Evolutionary conservation across 2,888 invertebrate species (phyloP), one percentile per base, ranked within the genome.

Genomic region (Apodemia hepburni): DNA sequence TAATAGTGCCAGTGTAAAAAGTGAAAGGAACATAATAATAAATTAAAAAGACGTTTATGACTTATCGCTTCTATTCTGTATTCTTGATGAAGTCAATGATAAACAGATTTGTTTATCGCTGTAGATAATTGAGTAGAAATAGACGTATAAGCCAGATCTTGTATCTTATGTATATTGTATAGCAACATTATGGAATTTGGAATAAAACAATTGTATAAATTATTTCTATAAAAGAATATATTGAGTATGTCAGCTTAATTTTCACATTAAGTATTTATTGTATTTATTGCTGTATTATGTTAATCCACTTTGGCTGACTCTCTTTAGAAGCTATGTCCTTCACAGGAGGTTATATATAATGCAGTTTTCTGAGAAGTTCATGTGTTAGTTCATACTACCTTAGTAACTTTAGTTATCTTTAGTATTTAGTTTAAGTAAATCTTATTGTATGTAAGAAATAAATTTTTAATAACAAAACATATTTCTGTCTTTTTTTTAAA

Each of bases 361-460:
- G 79, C 54, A 82, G 83, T 79, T 84, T 80, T 85, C 78, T 83
- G 79, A 85, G 64, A 70, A 71, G 68, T 66, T 85, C 86, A 84
- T 84, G 83, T 83, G 83, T 85, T 87, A 83, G 88, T 85, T 84
- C 81, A 80, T 84, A 81, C 79, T 81, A 81, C 81, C 79, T 88
- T 86, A 87, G 82, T 70, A 82, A 74, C 64, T 81, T 84, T 82
- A 85, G 81, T 83, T 82, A 77, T 75, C 74, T 76, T 78, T 82
- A 82, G 79, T 82, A 76, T 73, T 76, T 85, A 87, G 84, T 77
- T 71, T 88, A 88, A 88, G 89, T 79, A 83, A 87, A 86, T 81
- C 73, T 84, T 85, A 84, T 77, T 86, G 83, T 85, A 85, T 82
- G 83, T 89, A 90, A 90, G 90, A 79, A 89, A 89, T 89, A 88